Base-by-base conservation (phyloP, 2,113 vertebrate genomes). In the Ciconia stormi region DNA sequence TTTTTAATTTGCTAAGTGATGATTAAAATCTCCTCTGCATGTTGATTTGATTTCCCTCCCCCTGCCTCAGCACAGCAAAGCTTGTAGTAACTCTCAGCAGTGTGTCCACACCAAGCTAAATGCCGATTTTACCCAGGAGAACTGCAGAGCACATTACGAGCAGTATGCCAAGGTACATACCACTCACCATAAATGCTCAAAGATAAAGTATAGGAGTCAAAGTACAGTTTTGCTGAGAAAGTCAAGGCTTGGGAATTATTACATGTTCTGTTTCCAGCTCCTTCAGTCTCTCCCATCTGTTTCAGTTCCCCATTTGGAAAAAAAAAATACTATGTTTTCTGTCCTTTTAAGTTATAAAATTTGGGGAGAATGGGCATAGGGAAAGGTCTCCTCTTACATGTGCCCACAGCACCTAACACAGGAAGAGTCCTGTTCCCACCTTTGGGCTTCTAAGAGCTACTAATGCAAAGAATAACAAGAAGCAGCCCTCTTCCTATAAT, bases 221-320 rank as follows among this genome's bases (percentile, higher is more conserved):
- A 84, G 82, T 66, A 92, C 73, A 40, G 52, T 58, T 87, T 69
- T 79, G 23, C 67, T 16, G 56, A 78, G 82, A 87, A 94, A 94
- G 76, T 38, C 27, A 0, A 59, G 70, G 34, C 78, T 97, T 83
- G 42, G 79, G 92, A 93, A 87, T 94, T 92, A 91, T 89, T 95
- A 47, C 4, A 2, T 81, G 74, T 95, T 96, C 79, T 88, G 71
- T 74, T 96, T 94, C 86, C n/a, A 97, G 74, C 53, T 94, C 66
- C 73, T 76, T 82, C 74, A 92, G 62, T 91, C 53, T 93, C 63
- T 95, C 49, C 95, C 95, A 97, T 95, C 95, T 95, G 89, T 91
- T 94, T 90, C 91, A 77, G 38, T 91, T 90, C 59, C 44, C 42
- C 19, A 58, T 88, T 47, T 74, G 53, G 52, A 42, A 46, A 36